phyloP scores from a whole-genome alignment of 2,888 invertebrate species.

The Spatulosminthurus flaviceps region DNA sequence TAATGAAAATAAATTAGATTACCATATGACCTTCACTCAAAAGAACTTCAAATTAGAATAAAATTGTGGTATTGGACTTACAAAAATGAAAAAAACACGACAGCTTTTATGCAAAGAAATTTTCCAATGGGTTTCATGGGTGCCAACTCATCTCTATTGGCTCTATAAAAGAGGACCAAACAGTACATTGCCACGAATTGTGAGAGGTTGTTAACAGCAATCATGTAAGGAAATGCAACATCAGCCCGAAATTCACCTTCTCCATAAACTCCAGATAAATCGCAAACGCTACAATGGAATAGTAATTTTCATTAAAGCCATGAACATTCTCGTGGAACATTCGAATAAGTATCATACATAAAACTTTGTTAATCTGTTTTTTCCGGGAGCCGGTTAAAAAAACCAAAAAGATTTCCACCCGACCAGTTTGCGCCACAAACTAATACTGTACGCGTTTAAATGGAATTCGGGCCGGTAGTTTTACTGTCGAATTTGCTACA shows the following conservation, averaged over 20 bases:
- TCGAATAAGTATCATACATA: too few relatives aligned
- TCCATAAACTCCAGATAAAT: conserved; percentile 83
- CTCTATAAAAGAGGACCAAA: conserved; percentile 90
- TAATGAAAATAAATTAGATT: conserved; percentile 6
- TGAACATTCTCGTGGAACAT: conserved; percentile 27
- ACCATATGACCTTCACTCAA: conserved; percentile 24
- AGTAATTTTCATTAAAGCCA: background rate
- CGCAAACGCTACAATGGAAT: conserved; percentile 76
- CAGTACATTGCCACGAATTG: conserved; percentile 98
- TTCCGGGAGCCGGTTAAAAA: too few relatives aligned
- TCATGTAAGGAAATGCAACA: conserved; percentile 89
- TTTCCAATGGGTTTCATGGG: conserved; percentile 95
- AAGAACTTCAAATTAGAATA: too few relatives aligned
- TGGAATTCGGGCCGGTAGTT: too few relatives aligned
- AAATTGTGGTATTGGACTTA: too few relatives aligned
- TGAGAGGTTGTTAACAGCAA: conserved; percentile 87
- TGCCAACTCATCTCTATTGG: conserved; percentile 83
- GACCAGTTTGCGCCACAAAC: too few relatives aligned
- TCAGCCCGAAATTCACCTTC: conserved; percentile 89
- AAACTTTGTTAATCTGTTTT: too few relatives aligned
- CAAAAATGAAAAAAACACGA: conserved; percentile 98
- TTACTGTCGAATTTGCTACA: too few relatives aligned
- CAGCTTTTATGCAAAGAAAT: conserved; percentile 96
- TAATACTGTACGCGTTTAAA: too few relatives aligned
- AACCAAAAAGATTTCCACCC: too few relatives aligned